phyloP scores from a whole-genome alignment of 1,140 invertebrate species.

The Amyelois transitella region DNA sequence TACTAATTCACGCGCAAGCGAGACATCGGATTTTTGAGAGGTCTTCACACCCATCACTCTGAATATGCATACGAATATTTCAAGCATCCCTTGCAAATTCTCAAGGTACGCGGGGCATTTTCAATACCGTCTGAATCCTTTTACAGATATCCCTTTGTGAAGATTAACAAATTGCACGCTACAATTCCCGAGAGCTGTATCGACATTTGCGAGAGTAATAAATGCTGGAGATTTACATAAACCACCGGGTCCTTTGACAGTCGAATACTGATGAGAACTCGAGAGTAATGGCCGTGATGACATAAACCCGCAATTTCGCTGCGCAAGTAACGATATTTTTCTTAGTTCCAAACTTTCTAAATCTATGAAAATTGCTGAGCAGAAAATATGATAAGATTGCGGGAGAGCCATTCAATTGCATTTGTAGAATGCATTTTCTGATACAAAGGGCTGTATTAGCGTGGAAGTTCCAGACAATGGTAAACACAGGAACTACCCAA shows the following conservation, averaged over 20 bases:
- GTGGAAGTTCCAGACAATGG: constrained; percentile 58
- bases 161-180: constrained; percentile 40
- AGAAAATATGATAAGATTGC: constrained; percentile 5
- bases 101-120: constrained; percentile 18
- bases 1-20: constrained; percentile 58
- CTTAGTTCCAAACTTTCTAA: neutral
- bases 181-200: constrained; percentile 29
- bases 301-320: constrained; percentile 35
- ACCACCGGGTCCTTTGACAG: constrained; percentile 39
- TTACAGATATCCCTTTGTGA: constrained; percentile 24
- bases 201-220: constrained; percentile 42
- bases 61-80: constrained; percentile 17
- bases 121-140: constrained; percentile 16
- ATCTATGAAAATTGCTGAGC: neutral
- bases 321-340: constrained; percentile 16
- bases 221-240: constrained; percentile 54
- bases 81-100: constrained; percentile 13
- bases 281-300: constrained; percentile 27
- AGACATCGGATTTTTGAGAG: constrained; percentile 39
- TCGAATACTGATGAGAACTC: constrained; percentile 45
- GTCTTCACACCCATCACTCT: constrained; percentile 20
- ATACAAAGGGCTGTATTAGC: constrained; percentile 47
- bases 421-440: constrained; percentile 38
- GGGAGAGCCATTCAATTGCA: constrained; percentile 19
- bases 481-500: constrained; percentile 46